phyloP scores from a whole-genome alignment of 2,888 invertebrate species.

The Piscicola geometra region DNA sequence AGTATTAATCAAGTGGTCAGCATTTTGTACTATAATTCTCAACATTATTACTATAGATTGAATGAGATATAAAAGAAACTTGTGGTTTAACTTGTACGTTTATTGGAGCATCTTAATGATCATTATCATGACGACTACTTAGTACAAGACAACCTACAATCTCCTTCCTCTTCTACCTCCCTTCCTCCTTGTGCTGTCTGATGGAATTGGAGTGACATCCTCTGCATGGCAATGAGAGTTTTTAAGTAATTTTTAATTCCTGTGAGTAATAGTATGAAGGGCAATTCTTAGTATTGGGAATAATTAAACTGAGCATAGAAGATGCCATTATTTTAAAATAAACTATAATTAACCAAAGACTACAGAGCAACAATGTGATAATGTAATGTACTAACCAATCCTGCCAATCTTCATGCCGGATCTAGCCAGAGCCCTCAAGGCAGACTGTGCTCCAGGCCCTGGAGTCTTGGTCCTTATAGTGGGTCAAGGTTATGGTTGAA shows the following conservation, averaged over 20 bases:
- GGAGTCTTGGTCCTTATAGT: conserved; percentile 82
- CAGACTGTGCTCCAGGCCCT: conserved; percentile 93
- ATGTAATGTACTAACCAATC: conserved; percentile 63
- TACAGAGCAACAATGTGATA: no score
- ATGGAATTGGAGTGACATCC: conserved; percentile 98
- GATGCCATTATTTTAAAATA: no score
- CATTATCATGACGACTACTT: background rate
- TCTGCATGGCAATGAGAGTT: conserved; percentile 53
- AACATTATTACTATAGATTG: no score
- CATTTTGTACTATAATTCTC: no score
- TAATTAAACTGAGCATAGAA: background rate
- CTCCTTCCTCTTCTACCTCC: conserved; percentile 98
- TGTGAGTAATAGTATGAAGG: background rate
- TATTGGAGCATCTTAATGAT: no score
- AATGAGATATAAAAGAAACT: no score
- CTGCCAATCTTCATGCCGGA: conserved; percentile 99
- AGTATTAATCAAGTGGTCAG: no score
- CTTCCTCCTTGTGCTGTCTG: conserved; percentile 98
- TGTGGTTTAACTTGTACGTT: no score
- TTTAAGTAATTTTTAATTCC: background rate
- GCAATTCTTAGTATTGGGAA: background rate
- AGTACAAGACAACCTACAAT: conserved; percentile 65
- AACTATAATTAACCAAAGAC: no score
- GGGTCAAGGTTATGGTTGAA: background rate
- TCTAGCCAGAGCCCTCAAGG: conserved; percentile 92